phyloP scores from a whole-genome alignment of 2,113 vertebrate species.

The Pungitius pungitius region DNA sequence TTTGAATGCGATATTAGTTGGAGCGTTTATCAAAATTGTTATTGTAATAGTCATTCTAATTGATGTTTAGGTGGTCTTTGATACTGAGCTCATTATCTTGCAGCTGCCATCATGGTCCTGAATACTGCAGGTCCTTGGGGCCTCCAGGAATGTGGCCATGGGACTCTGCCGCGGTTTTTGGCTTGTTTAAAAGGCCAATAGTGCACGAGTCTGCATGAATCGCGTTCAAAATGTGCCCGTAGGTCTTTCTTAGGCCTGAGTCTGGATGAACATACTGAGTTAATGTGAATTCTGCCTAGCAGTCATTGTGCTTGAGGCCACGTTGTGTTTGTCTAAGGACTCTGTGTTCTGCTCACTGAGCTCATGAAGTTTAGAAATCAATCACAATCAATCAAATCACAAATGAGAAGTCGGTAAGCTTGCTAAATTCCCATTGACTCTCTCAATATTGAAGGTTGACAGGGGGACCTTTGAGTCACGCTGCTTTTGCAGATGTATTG shows the following conservation, averaged over 20 bases:
- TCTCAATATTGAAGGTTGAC: background rate
- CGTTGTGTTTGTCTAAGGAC: background rate
- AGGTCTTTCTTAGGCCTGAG: background rate
- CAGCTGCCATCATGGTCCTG: constrained; percentile 26
- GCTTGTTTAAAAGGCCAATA: background rate
- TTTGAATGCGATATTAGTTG: background rate
- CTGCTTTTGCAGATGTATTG: background rate
- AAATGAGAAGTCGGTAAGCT: background rate
- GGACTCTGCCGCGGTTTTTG: constrained; percentile 34
- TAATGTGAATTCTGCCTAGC: background rate
- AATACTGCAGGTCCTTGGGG: constrained; percentile 40
- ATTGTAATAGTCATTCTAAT: background rate
- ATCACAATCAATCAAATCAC: no score
- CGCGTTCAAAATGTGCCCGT: background rate
- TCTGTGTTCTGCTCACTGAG: background rate
- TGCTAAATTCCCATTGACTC: background rate
- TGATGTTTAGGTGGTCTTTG: constrained; percentile 20
- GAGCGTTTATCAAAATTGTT: background rate
- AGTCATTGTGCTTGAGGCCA: background rate
- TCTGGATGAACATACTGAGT: background rate
- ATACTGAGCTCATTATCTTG: constrained; percentile 29
- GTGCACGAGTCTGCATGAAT: background rate
- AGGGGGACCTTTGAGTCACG: background rate
- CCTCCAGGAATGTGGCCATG: constrained; percentile 56
- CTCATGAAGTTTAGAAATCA: background rate